A percentile compares a stretch with the other conserved stretches of the same genome.
Evolutionary conservation across 2,113 vertebrate genomes (phyloP).

Genomic region (Oreochromis spilurus): DNA sequence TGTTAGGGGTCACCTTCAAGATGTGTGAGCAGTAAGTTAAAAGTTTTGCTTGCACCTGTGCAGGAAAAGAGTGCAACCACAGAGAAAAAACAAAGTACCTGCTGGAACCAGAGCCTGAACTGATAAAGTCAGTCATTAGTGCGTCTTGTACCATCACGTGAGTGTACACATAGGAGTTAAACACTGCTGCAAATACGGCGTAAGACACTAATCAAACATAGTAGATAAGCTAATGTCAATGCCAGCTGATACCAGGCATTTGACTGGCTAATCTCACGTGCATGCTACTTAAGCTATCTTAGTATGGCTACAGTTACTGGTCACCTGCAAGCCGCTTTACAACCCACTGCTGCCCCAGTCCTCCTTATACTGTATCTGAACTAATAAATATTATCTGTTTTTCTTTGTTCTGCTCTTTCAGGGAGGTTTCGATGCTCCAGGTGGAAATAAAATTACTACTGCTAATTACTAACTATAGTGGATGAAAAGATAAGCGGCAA

Average conservation of each 20-base stretch:
- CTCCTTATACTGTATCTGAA: neutral
- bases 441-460: neutral
- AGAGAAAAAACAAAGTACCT: neutral
- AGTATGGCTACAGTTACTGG: neutral
- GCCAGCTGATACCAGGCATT: neutral
- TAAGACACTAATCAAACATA: neutral
- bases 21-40: neutral
- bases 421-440: neutral
- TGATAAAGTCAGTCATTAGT: neutral
- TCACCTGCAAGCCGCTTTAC: neutral
- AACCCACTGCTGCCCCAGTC: neutral
- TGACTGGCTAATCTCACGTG: neutral
- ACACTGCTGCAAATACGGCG: neutral
- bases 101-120: neutral
- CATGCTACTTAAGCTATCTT: neutral
- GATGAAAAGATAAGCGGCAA: neutral
- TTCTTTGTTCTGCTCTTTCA: neutral
- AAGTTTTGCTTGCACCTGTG: neutral
- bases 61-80: neutral
- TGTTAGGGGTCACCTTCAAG: neutral
- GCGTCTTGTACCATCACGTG: neutral
- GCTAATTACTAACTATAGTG: neutral
- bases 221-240: neutral
- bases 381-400: neutral
- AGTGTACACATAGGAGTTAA: neutral